Base-by-base conservation (phyloP, 2,797 vertebrate genomes). In the Sphenopsis melanotis region DNA sequence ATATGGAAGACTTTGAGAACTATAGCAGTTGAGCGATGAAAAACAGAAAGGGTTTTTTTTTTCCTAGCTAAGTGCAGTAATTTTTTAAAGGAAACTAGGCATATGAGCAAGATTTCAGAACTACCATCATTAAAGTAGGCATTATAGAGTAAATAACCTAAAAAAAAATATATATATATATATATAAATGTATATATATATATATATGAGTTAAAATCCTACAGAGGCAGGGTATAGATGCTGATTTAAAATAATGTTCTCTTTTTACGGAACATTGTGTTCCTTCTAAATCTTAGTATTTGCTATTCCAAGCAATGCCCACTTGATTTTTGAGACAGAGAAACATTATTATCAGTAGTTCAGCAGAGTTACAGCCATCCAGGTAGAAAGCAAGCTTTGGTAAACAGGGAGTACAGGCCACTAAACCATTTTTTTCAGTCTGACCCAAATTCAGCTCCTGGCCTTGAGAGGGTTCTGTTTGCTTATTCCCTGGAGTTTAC, bases 81-180 rank as follows among this genome's bases (percentile, higher is more conserved):
- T 98, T 98, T 97, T 98, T 98, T 96, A 94, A 97, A 97, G 95
- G 96, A 96, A 95, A 89, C 93, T 95, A 95, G 83, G 91, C 94
- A 46, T 37, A 85, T 87, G 91, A 97, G 74, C 44, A 87, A 81
- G 96, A 65, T 96, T 98, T 97, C 76, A 95, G 90, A 96, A 80
- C 90, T 97, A 84, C 92, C 89, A 79, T 92, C 65, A 83, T 93
- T 91, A 77, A 94, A 90, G 59, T 50, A 89, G 82, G 57, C 9
- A 4, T 87, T 92, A 69, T 3, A 89, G 29, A 81, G 64, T 95
- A 97, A 96, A 96, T 95, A 94, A 87, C 95, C 68, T 97, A 96
- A 96, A 95, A 95, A 89, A 92, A 83, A 87, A 57, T 59, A 24
- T 86, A 49, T 49, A 27, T 49, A 22, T 85, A 44, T 87, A 55